Evolutionary conservation across 2,888 invertebrate genomes (phyloP), one percentile per base, ranked within the genome.

Genomic region (Drosophila neotestacea): DNA sequence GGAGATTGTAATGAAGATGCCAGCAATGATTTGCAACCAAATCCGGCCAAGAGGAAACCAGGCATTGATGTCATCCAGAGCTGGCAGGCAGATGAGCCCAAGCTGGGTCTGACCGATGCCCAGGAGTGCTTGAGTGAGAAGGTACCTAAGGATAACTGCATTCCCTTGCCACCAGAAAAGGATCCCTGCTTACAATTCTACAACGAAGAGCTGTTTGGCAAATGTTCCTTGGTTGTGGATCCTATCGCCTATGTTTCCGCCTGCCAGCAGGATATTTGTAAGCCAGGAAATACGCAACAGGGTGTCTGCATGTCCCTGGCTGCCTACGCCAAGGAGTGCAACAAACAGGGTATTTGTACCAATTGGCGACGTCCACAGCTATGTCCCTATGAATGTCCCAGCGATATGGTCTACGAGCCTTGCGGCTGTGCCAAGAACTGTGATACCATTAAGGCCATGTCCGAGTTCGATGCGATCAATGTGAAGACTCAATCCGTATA

Each of bases 141-240:
- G 69, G 92, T 93, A 34, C 87, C 93, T 1, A 90, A 90, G 67
- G 92, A 93, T 0, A 92, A 92, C 44, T 94, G 94, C 77, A 85
- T 92, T 11, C 93, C 94, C 1, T 92, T 94, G n/a, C 94, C 95
- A 0, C 93, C 94, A 0, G 94, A 95, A 7, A 90, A 93, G 41
- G 95, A 96, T 92, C 95, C 95, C 0, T 97, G 97, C 90, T 92
- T 94, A 63, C 94, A 94, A 65, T 91, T 97, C n/a, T 90, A 94
- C 69, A 94, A 95, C 78, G 88, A 91, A 11, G 90, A 92, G 11
- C 92, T 93, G 52, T 95, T 95, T 81, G 95, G 94, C 73, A 92
- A 96, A 94, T 97, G 97, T 76, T 95, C 96, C 86, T 94, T 95
- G 32, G 93, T 97, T 3, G 94, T 97, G 7, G 95, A 96, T 81